Conservation (phyloP, 1,140 invertebrate genomes). For the Drosophila funebris region DNA sequence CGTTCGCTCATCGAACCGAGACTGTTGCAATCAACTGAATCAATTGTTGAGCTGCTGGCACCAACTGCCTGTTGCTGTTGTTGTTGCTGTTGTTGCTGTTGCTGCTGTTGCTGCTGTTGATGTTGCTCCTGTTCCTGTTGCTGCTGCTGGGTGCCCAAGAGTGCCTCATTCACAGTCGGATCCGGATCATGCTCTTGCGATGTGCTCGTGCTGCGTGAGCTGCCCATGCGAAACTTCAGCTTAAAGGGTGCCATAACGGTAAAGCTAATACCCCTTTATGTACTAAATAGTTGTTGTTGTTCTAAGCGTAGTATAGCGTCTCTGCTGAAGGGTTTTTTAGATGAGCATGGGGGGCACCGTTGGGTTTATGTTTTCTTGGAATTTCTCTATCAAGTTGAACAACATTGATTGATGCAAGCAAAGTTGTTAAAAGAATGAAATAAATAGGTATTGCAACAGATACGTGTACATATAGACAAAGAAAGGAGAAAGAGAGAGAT, state of each 20-base stretch:
- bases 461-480: constrained; percentile 1
- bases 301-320: neutral
- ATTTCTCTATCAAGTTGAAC: constrained; percentile 34
- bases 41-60: constrained; percentile 80
- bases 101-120: constrained; percentile 45
- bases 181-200: constrained; percentile 83
- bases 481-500: constrained; percentile 19
- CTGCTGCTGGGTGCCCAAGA: constrained; percentile 58
- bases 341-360: constrained; percentile 51
- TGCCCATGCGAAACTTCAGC: constrained; percentile 83
- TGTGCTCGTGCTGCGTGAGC: constrained; percentile 82
- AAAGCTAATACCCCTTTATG: neutral
- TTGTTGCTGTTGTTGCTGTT: constrained; percentile 33
- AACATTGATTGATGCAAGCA: constrained; percentile 49
- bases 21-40: constrained; percentile 78
- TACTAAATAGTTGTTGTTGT: neutral
- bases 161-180: constrained; percentile 77
- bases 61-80: constrained; percentile 63
- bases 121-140: constrained; percentile 29
- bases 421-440: constrained; percentile 10
- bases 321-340: constrained; percentile 20
- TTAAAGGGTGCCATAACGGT: constrained; percentile 81
- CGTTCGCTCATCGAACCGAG: constrained; percentile 78
- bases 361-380: neutral
- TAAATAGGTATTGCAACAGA: constrained; percentile 14